Evolutionary conservation across 2,797 vertebrate species (phyloP), one percentile per base, ranked within the genome.

Genomic region (Galaxias olidus): DNA sequence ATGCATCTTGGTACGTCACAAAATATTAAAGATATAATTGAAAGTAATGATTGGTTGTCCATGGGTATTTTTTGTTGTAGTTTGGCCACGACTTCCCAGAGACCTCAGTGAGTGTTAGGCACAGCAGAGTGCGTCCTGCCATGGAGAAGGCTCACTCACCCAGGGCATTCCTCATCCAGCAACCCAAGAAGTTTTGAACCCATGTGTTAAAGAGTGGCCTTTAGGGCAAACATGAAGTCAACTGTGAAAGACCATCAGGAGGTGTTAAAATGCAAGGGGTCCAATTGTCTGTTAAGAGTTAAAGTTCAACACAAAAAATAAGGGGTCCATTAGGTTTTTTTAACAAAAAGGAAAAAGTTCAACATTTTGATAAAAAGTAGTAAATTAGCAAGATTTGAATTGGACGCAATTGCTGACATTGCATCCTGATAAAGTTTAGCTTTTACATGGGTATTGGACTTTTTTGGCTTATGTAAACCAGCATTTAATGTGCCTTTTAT

Each of bases 181-280:
- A 99, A 87, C 96, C 96, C 5, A 90, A 93, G 72, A 97, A 96
- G 88, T 94, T 77, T 83, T 96, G 91, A 94, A 75, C 48, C 12
- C 10, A 47, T 53, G 9, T 5, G 53, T 0, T 20, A 8, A 62
- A 45, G 13, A 41, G 12, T 0, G 19, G n/a, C n/a, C 57, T 58
- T 54, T 1, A 57, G 44, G 65, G 69, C 65, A 74, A 56, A 4
- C 59, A 73, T 71, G 40, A 41, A 76, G 63, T 75, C 58, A 43
- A 57, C 65, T 65, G 73, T 79, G 63, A 65, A 68, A 75, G 45
- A 61, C 74, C 17, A 77, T 72, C 73, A 55, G 77, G 79, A 86
- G 63, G 79, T 46, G 57, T 72, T 48, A 52, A 68, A 61, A 51
- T 65, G 51, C 10, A 11, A 64, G 75, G 66, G 59, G 47, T 66